These are phyloP conservation scores for Drosophila hydei DNA, from an alignment of 1,140 invertebrate genomes.

Conservation along the genomic window DNA sequence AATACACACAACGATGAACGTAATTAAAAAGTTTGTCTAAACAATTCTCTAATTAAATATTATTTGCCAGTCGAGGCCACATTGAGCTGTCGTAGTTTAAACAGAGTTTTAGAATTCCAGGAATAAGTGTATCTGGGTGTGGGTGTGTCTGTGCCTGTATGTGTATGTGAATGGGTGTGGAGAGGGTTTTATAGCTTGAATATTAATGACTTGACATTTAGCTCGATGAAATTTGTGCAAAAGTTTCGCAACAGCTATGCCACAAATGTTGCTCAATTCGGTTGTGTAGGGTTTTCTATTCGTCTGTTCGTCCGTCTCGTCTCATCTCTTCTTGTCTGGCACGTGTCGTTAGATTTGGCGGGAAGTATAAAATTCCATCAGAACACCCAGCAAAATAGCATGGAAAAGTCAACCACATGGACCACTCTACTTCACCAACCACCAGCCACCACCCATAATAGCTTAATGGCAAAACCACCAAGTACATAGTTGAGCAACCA, in stretches of 20 bases:
- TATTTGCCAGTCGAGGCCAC: conserved; percentile 54
- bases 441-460: conserved; percentile 54
- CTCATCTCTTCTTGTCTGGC: neutral
- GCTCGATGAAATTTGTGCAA: conserved; percentile 36
- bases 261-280: conserved; percentile 78
- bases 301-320: neutral
- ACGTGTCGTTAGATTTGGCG: conserved; percentile 39
- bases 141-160: neutral
- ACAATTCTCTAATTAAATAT: conserved; percentile 81
- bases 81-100: conserved; percentile 41
- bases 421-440: neutral
- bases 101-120: conserved; percentile 35
- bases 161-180: neutral
- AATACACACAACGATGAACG: conserved; percentile 37
- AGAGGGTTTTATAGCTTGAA: conserved; percentile 49
- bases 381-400: conserved; percentile 13
- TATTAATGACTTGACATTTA: conserved; percentile 77
- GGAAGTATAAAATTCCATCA: conserved; percentile 54
- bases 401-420: conserved; percentile 1
- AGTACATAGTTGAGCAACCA: conserved; percentile 74
- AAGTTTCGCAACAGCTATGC: conserved; percentile 42
- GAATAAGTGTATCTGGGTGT: conserved; percentile 9
- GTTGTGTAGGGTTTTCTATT: conserved; percentile 27
- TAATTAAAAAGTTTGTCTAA: conserved; percentile 81
- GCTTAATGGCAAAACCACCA: conserved; percentile 79